Base-by-base conservation (phyloP, 2,888 invertebrate genomes). In the Cordilura impudica region DNA sequence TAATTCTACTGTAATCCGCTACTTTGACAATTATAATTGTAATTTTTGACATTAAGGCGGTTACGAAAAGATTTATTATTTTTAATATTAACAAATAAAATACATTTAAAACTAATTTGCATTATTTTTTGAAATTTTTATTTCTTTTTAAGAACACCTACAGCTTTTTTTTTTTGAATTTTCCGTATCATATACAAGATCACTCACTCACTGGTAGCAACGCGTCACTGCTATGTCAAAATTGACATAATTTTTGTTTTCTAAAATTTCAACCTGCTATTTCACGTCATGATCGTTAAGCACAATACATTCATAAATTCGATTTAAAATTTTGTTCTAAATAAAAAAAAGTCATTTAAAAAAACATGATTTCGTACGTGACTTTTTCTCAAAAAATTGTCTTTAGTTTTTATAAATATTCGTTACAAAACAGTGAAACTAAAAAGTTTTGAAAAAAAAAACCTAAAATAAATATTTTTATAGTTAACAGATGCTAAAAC, bases 11-110 rank as follows among this genome's bases (percentile, higher is more conserved):
- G 79, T 79, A 79, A 79, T 75, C 79, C 79, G 43, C 61, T 76
- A 79, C 79, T 79, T 67, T 79, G 79, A 79, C 79, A 79, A 63
- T 76, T 56, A 63, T 79, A 79, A 79, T 79, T 76, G 16, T 63
- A 63, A 67, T 69, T 72, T 72, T 47, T 78, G 39, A 67, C 74
- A 75, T 18, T 49, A 54, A 61, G 70, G 75, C 60, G 65, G 75
- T 51, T 56, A 67, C 54, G 39, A 26, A 56, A 63, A 26, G 67
- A 67, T 67, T 67, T 67, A 67, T 67, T 54, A 18, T 45, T 31
- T 56, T 67, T 45, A 29, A 67, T 39, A 66, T 53, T 29, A 54
- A 66, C 21, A 51, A 47, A 66, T 16, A 39, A 49, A n/a, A 39
- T 19, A 31, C 29, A 53, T 53, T 66, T 12, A 23, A 51, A 51